phyloP scores from a whole-genome alignment of 2,888 invertebrate genomes.

The Aphidoletes aphidimyza region DNA sequence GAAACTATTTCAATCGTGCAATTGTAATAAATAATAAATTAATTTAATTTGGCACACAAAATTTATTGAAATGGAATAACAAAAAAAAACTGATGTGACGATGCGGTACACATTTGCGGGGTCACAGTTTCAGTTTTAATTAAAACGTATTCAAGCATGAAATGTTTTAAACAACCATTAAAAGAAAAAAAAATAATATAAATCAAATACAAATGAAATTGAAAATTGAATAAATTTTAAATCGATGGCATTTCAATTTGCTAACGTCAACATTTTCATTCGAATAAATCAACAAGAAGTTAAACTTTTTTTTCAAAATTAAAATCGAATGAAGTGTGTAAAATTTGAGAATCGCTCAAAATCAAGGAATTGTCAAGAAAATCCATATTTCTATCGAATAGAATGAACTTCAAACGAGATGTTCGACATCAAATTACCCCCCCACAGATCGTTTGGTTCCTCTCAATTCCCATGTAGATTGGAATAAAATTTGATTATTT shows the following conservation, averaged over 20 bases:
- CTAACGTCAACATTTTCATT: too few relatives aligned
- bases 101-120: not conserved
- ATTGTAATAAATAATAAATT: not conserved
- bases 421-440: too few relatives aligned
- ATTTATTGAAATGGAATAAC: not conserved
- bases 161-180: not conserved
- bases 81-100: not conserved
- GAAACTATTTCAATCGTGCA: too few relatives aligned
- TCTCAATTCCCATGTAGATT: not conserved
- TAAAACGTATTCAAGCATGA: conserved; percentile 7
- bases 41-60: conserved; percentile 6
- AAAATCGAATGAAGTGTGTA: too few relatives aligned
- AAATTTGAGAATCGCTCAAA: too few relatives aligned
- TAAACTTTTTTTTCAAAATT: too few relatives aligned
- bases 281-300: too few relatives aligned
- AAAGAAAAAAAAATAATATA: conserved; percentile 23
- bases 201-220: conserved; percentile 8
- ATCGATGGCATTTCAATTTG: too few relatives aligned
- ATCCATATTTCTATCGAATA: too few relatives aligned
- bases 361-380: too few relatives aligned
- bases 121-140: conserved; percentile 2
- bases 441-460: too few relatives aligned
- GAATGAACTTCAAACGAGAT: too few relatives aligned
- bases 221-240: not conserved
- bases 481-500: not conserved